Conservation (phyloP, 2,113 vertebrate genomes). For the Malurus elegans region DNA sequence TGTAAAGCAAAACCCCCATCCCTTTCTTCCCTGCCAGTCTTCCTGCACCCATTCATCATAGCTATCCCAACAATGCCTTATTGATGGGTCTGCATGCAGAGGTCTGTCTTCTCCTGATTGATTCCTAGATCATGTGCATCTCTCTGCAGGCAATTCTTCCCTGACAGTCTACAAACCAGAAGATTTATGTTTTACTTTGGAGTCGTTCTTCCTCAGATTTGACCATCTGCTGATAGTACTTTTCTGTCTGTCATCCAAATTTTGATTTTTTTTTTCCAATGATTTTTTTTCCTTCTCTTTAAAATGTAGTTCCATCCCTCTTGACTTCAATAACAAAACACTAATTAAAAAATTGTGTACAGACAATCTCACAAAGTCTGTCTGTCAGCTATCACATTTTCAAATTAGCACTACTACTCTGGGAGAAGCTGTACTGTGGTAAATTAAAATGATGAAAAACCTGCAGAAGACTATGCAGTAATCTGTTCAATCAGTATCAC, state of each 20-base stretch:
- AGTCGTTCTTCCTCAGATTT: neutral
- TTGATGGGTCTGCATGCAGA: neutral
- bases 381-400: neutral
- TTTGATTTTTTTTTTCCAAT: neutral
- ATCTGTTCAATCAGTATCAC: neutral
- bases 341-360: neutral
- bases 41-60: neutral
- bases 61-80: neutral
- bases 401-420: neutral
- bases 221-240: slow-evolving; percentile 11
- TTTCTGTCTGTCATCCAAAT: neutral
- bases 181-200: slow-evolving; percentile 32
- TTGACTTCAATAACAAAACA: neutral
- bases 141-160: neutral
- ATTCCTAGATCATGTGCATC: neutral
- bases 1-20: neutral
- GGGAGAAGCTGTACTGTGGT: neutral
- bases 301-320: neutral
- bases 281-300: neutral
- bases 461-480: neutral
- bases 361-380: neutral
- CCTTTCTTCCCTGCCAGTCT: neutral
- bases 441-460: neutral
- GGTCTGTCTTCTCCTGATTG: neutral
- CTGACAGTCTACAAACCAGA: slow-evolving; percentile 14